Conservation (phyloP, 2,797 vertebrate species). For the Forpus xanthops region DNA sequence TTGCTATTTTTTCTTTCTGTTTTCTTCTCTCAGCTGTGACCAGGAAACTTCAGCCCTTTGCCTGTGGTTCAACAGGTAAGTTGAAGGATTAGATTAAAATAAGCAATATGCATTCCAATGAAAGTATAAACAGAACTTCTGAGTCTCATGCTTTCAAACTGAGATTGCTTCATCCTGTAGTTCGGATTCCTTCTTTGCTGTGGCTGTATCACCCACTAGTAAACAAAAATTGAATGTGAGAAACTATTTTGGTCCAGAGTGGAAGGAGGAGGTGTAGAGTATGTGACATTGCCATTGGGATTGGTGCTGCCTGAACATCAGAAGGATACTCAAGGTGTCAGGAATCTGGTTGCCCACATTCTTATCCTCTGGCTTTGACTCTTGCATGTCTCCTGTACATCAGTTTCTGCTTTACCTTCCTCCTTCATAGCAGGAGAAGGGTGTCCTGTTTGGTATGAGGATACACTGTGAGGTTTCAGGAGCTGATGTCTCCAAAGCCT, state of each 20-base stretch:
- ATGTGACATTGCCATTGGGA: background rate
- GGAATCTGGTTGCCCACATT: background rate
- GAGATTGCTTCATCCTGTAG: background rate
- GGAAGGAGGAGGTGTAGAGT: background rate
- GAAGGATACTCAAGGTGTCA: background rate
- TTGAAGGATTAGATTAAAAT: background rate
- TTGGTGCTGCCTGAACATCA: fast-evolving
- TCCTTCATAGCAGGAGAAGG: background rate
- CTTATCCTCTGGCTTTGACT: background rate
- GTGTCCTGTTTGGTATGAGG: background rate
- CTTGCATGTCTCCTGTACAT: background rate
- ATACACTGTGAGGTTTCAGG: background rate
- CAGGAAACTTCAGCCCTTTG: background rate
- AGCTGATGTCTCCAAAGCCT: background rate
- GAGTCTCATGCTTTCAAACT: background rate
- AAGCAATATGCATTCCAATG: background rate
- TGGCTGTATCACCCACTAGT: background rate
- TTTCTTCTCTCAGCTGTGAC: background rate
- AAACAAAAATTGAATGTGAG: background rate
- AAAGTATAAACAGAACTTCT: background rate
- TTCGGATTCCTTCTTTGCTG: background rate
- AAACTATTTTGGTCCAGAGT: background rate
- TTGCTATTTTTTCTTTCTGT: background rate
- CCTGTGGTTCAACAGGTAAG: background rate
- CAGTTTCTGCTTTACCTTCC: background rate